Conservation (phyloP, 2,113 vertebrate genomes). For the Neofelis nebulosa region DNA sequence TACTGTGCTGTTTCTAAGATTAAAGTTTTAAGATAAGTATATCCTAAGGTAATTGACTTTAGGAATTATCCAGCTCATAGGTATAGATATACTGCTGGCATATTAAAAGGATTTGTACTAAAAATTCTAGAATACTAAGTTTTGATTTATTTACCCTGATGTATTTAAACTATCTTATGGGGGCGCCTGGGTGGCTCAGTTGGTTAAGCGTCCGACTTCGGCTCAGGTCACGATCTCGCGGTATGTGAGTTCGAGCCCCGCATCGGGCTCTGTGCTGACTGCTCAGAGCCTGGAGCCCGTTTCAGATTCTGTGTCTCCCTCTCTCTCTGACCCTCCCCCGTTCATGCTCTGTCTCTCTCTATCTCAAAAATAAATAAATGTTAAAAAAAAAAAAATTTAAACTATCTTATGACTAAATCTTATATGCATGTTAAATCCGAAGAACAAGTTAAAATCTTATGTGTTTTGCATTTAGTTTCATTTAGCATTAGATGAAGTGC, state of each 20-base stretch:
- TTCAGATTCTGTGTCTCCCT: too few species aligned
- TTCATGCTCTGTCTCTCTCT: too few species aligned
- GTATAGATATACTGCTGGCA: background rate
- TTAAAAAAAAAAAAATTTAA: too few species aligned
- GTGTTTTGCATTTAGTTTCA: background rate
- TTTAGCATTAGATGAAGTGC: background rate
- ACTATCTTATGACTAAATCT: background rate
- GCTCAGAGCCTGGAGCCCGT: too few species aligned
- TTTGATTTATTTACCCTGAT: background rate
- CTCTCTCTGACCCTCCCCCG: too few species aligned
- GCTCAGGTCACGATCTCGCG: too few species aligned
- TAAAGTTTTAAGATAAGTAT: conserved; percentile 37
- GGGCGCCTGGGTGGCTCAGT: too few species aligned
- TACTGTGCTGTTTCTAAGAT: background rate
- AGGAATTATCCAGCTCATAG: background rate
- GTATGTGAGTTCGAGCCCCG: too few species aligned
- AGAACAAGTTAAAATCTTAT: background rate
- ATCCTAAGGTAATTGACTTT: background rate
- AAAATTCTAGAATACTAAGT: background rate
- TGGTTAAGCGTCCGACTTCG: too few species aligned
- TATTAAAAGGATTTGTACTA: background rate
- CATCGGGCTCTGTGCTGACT: too few species aligned
- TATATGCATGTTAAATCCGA: background rate
- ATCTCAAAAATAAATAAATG: too few species aligned
- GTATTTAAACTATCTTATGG: background rate